phyloP scores from a whole-genome alignment of 2,113 vertebrate species.

The Plestiodon gilberti region DNA sequence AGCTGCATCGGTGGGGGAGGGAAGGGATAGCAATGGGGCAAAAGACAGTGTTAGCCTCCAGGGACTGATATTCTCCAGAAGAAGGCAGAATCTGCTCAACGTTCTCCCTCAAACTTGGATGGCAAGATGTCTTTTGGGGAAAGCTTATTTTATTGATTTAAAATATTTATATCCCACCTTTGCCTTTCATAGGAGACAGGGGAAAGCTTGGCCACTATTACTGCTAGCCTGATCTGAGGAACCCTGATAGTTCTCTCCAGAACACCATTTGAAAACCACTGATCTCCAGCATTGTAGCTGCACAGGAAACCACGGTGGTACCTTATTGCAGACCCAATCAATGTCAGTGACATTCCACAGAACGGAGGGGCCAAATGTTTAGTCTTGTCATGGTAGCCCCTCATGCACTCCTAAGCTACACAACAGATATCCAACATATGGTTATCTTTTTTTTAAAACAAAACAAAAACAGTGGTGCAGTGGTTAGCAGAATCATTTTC shows the following conservation, averaged over 20 bases:
- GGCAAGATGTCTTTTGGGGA: not conserved
- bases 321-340: not conserved
- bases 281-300: not conserved
- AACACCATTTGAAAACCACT: not conserved
- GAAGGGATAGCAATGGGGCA: too few species aligned
- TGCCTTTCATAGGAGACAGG: not conserved
- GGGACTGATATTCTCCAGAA: too few species aligned
- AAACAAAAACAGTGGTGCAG: not conserved
- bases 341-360: too few species aligned
- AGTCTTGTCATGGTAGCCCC: not conserved
- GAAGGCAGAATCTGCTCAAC: not conserved
- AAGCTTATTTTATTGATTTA: not conserved
- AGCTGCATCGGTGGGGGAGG: too few species aligned
- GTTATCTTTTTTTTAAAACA: constrained; percentile 4
- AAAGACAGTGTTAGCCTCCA: too few species aligned
- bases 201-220: not conserved
- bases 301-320: not conserved
- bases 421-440: not conserved
- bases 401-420: not conserved
- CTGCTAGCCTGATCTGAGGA: not conserved
- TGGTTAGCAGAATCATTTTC: constrained; percentile 18
- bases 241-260: not conserved
- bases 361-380: not conserved
- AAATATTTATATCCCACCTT: not conserved
- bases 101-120: not conserved